Percentiles rank a stretch among this genome's conserved stretches.
These are phyloP conservation scores for Hemitrygon akajei DNA, from an alignment of 2,797 vertebrate genomes.

Conservation along the genomic window DNA sequence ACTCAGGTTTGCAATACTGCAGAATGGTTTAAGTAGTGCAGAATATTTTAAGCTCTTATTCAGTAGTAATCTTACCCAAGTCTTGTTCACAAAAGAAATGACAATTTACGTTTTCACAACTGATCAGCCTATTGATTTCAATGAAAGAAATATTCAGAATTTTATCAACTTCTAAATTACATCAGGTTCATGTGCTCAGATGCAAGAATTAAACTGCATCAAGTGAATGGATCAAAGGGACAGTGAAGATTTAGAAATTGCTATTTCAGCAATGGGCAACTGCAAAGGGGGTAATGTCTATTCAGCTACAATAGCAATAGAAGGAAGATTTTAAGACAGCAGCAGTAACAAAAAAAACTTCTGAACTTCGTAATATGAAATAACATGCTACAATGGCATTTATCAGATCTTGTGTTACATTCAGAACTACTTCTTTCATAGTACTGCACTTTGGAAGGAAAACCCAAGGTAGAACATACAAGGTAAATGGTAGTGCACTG, in stretches of 20 bases:
- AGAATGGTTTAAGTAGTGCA: background rate
- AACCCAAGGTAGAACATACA: too few relatives aligned
- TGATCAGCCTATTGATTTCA: background rate
- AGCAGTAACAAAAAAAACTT: background rate
- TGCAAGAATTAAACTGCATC: background rate
- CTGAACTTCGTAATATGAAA: background rate
- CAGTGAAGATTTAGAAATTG: background rate
- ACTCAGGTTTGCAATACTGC: background rate
- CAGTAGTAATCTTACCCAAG: background rate
- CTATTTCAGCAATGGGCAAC: background rate
- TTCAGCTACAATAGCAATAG: too few relatives aligned
- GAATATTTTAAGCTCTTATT: background rate
- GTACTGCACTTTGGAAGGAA: too few relatives aligned
- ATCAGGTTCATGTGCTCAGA: background rate
- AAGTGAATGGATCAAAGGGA: background rate
- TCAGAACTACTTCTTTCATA: too few relatives aligned
- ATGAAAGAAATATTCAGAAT: background rate
- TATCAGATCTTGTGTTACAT: background rate
- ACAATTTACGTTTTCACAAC: background rate
- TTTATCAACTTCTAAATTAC: background rate
- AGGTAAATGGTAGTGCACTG: too few relatives aligned
- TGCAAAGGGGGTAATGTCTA: background rate
- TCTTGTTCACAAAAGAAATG: background rate
- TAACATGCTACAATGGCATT: background rate
- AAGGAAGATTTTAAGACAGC: background rate